Conservation (phyloP, 2,888 invertebrate species). For the Plutella xylostella region DNA sequence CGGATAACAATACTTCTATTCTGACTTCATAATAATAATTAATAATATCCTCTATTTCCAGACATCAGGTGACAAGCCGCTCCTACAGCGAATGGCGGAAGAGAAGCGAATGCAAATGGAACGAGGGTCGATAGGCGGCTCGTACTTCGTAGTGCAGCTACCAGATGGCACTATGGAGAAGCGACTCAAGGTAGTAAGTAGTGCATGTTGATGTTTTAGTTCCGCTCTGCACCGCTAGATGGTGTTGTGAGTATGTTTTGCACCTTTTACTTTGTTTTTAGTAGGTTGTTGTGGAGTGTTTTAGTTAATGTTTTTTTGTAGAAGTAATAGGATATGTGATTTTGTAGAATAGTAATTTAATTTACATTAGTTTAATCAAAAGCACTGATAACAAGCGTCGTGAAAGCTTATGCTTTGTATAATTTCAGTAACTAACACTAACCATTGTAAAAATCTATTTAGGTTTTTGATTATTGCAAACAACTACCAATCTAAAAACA, state of each 20-base stretch:
- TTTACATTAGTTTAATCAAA: too few relatives aligned
- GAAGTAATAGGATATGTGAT: too few relatives aligned
- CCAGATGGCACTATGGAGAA: conserved; percentile 93
- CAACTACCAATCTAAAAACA: too few relatives aligned
- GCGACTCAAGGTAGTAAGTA: conserved; percentile 78
- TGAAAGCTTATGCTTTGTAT: too few relatives aligned
- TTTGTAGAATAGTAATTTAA: too few relatives aligned
- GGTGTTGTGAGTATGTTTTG: neutral
- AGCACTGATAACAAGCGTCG: too few relatives aligned
- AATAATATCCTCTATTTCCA: conserved; percentile 29
- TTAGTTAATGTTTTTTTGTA: neutral
- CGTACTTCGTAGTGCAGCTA: conserved; percentile 87
- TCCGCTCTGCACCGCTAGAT: neutral
- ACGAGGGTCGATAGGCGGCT: conserved; percentile 88
- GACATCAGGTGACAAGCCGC: conserved; percentile 79
- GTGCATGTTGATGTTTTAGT: neutral
- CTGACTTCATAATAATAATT: too few relatives aligned
- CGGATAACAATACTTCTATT: too few relatives aligned
- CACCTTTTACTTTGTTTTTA: neutral
- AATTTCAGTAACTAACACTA: too few relatives aligned
- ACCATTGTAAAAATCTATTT: too few relatives aligned
- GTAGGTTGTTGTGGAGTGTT: neutral
- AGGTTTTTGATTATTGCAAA: too few relatives aligned
- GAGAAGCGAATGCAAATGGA: conserved; percentile 93
- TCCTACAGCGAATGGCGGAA: conserved; percentile 93